Evolutionary conservation across 2,113 vertebrate genomes (phyloP).

Genomic region (Blennius ocellaris): DNA sequence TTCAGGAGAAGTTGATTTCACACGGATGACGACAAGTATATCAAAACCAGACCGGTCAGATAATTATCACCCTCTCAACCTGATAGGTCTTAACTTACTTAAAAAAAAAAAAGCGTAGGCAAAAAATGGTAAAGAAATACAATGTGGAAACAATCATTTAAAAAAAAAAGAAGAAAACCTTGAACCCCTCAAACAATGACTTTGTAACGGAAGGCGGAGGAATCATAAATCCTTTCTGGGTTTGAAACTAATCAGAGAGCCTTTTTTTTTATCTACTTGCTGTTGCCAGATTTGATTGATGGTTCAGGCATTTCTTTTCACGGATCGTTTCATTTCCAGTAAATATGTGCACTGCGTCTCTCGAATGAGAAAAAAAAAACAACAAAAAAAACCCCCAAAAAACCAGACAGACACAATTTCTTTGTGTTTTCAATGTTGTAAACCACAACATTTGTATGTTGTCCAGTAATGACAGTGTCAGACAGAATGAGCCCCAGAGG

Average conservation of each 20-base stretch:
- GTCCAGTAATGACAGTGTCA: slow-evolving; percentile 78
- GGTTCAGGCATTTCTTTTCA: slow-evolving; percentile 46
- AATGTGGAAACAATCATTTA: slow-evolving; percentile 13
- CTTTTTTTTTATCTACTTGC: slow-evolving; percentile 32
- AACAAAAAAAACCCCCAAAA: no score
- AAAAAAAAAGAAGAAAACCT: slow-evolving; percentile 11
- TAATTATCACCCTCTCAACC: slow-evolving; percentile 57
- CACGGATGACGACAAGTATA: slow-evolving; percentile 48
- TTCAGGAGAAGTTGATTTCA: slow-evolving; percentile 47
- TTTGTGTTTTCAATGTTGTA: slow-evolving; percentile 67
- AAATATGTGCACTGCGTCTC: slow-evolving; percentile 57
- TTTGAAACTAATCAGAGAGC: slow-evolving; percentile 48
- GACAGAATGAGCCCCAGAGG: slow-evolving; percentile 54
- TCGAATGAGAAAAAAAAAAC: slow-evolving; percentile 44
- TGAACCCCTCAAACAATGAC: slow-evolving; percentile 9
- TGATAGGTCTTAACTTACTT: slow-evolving; percentile 17
- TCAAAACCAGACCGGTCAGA: slow-evolving; percentile 62
- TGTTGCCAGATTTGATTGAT: slow-evolving; percentile 65
- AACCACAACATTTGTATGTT: slow-evolving; percentile 70
- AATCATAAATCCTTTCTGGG: slow-evolving; percentile 38
- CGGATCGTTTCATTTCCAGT: slow-evolving; percentile 57
- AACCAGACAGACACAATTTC: slow-evolving; percentile 29
- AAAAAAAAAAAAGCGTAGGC: slow-evolving; percentile 3
- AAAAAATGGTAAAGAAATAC: background rate
- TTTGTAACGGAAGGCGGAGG: slow-evolving; percentile 28